Percentiles rank a stretch among this genome's conserved stretches.
Conservation (phyloP, 2,888 invertebrate genomes). For the Limenitis camilla region DNA sequence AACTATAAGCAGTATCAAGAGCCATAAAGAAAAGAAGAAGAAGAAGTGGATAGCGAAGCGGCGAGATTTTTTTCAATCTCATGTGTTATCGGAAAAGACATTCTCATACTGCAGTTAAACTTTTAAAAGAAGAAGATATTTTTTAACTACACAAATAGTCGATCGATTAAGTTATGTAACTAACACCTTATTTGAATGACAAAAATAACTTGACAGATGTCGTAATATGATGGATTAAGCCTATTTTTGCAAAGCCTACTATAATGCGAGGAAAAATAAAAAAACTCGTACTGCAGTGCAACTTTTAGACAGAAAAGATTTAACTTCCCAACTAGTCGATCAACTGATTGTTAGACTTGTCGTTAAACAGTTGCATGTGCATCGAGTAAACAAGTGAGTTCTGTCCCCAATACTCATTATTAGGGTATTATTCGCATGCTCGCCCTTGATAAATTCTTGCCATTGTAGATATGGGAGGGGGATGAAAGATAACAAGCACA, state of each 20-base stretch:
- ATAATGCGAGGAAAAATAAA: conserved; percentile 28
- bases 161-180: no score
- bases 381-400: conserved; percentile 36
- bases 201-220: no score
- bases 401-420: conserved; percentile 64
- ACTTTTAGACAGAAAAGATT: conserved; percentile 9
- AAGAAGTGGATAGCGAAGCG: no score
- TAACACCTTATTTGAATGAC: no score
- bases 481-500: conserved; percentile 62
- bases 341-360: conserved; percentile 11
- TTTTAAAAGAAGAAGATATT: no score
- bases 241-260: conserved; percentile 24
- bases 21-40: no score
- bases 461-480: conserved; percentile 40
- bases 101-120: no score
- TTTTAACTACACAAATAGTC: no score
- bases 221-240: no score
- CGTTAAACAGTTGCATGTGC: conserved; percentile 24
- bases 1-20: no score
- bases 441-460: conserved; percentile 59
- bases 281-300: conserved; percentile 20
- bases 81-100: no score
- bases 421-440: conserved; percentile 65
- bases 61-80: no score
- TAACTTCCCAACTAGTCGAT: conserved; percentile 20